phyloP scores from a whole-genome alignment of 2,888 invertebrate species.

The Oscheius sp. region DNA sequence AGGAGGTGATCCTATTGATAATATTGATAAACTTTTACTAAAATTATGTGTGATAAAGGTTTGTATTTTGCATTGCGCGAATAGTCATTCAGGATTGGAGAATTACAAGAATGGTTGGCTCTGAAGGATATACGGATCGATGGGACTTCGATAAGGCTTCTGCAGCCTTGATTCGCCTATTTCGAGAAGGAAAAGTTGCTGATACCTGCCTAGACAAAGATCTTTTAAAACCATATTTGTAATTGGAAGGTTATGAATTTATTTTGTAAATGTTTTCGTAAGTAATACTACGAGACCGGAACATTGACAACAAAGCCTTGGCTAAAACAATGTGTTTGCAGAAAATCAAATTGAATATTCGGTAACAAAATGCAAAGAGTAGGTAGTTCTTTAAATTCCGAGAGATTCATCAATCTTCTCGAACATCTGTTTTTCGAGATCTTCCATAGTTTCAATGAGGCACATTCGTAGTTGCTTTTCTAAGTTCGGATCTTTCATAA shows the following conservation, averaged over 20 bases:
- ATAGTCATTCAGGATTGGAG: slow-evolving; percentile 44
- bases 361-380: no score
- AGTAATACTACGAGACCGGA: slow-evolving; percentile 2
- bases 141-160: slow-evolving; percentile 64
- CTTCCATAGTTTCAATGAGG: slow-evolving; percentile 51
- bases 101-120: slow-evolving; percentile 42
- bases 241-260: neutral
- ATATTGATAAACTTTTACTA: slow-evolving; percentile 56
- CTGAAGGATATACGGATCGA: slow-evolving; percentile 47
- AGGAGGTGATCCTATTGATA: slow-evolving; percentile 53
- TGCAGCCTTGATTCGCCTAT: slow-evolving; percentile 54
- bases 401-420: slow-evolving; percentile 44
- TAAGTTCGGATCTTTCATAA: slow-evolving; percentile 47
- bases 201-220: slow-evolving; percentile 64
- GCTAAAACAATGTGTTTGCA: neutral
- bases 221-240: slow-evolving; percentile 23
- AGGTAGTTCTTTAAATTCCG: slow-evolving; percentile 7
- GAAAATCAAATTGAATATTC: no score
- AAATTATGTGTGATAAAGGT: slow-evolving; percentile 49
- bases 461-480: slow-evolving; percentile 45
- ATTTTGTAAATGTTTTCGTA: neutral
- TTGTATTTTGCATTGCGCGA: neutral
- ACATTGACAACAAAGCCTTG: neutral
- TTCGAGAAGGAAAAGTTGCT: slow-evolving; percentile 46
- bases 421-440: slow-evolving; percentile 45